Evolutionary conservation across 2,888 invertebrate genomes (phyloP).

Genomic region (Apamea anceps): DNA sequence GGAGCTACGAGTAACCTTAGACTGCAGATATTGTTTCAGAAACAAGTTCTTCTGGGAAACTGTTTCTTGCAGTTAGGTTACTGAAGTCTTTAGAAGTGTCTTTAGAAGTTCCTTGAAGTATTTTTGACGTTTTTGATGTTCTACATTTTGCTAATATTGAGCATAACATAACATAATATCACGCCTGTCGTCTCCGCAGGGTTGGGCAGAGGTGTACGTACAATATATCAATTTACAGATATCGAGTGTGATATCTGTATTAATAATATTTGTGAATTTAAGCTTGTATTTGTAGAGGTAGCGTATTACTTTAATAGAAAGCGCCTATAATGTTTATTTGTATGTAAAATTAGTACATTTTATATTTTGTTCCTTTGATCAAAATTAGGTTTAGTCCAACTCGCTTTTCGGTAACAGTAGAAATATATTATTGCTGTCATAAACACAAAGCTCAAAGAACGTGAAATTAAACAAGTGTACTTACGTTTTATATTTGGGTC

Average conservation of each 20-base stretch:
- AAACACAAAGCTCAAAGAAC: constrained; percentile 20
- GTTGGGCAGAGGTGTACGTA: no score
- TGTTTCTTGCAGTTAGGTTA: no score
- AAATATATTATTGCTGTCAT: constrained; percentile 18
- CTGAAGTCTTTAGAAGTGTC: neutral
- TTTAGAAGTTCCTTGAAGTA: neutral
- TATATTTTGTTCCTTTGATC: neutral
- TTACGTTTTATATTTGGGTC: constrained; percentile 9
- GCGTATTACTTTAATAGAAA: no score
- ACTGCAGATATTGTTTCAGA: neutral
- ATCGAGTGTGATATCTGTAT: no score
- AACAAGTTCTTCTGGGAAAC: neutral
- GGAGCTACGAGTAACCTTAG: neutral
- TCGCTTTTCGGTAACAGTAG: neutral
- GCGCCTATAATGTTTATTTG: no score
- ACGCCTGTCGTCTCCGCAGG: no score
- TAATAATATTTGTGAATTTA: no score
- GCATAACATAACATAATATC: no score
- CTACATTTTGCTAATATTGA: no score
- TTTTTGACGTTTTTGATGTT: neutral
- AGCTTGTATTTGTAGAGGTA: no score
- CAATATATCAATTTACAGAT: no score
- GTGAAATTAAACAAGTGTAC: constrained; percentile 29
- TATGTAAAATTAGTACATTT: neutral
- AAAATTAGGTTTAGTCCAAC: neutral